These are phyloP conservation scores for Corydoras sp. DNA, from an alignment of 2,113 vertebrate species.

Conservation along the genomic window DNA sequence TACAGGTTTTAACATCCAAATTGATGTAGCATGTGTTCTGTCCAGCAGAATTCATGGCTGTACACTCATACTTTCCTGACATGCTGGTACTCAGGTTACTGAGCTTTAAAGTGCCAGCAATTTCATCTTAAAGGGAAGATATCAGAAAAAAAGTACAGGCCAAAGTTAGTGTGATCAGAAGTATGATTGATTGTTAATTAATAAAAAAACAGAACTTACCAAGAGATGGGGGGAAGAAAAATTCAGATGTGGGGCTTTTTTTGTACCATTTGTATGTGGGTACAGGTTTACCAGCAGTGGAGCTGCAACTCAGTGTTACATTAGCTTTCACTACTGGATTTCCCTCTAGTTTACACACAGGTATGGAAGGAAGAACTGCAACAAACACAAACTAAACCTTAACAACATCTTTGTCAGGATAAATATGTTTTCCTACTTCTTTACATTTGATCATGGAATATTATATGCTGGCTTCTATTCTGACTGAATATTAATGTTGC, in stretches of 20 bases:
- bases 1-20: conserved; percentile 74
- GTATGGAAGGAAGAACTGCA: conserved; percentile 77
- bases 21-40: conserved; percentile 68
- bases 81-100: conserved; percentile 74
- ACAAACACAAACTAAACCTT: background rate
- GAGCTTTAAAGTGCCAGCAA: conserved; percentile 67
- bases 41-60: conserved; percentile 68
- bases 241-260: conserved; percentile 55
- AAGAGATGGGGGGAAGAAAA: conserved; percentile 73
- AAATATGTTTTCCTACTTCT: too few species aligned
- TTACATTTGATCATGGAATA: too few species aligned
- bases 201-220: conserved; percentile 58
- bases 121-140: conserved; percentile 61
- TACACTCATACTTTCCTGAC: conserved; percentile 80
- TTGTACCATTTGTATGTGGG: conserved; percentile 77
- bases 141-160: background rate
- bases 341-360: conserved; percentile 68
- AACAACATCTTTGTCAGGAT: background rate
- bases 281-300: conserved; percentile 71
- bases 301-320: conserved; percentile 76
- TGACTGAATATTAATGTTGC: too few species aligned
- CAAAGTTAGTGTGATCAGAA: too few species aligned
- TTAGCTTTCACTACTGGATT: conserved; percentile 69
- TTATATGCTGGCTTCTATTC: too few species aligned
- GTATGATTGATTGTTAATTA: too few species aligned